Percentiles rank a stretch among this genome's conserved stretches.
phyloP scores from a whole-genome alignment of 2,888 invertebrate species.

The Tridacna crocea region DNA sequence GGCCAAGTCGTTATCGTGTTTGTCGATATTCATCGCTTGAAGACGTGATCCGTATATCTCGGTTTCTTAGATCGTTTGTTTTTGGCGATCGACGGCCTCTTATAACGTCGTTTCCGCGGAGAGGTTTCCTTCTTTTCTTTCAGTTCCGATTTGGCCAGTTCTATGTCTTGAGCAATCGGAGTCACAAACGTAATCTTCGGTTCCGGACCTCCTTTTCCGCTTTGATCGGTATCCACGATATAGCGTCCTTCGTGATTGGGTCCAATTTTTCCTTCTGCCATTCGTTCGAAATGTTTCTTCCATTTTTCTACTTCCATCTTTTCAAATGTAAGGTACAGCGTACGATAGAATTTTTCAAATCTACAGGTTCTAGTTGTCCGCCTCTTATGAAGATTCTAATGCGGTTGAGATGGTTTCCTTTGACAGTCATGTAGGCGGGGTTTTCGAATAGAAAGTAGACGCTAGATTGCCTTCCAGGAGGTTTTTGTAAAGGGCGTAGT shows the following conservation, averaged over 20 bases:
- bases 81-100: not conserved
- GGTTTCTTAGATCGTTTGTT: conserved; percentile 19
- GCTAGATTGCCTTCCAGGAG: not conserved
- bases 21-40: not conserved
- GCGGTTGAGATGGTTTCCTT: not conserved
- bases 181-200: conserved; percentile 27
- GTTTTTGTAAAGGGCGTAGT: not conserved
- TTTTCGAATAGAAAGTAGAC: not conserved
- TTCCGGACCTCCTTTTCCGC: not conserved
- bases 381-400: not conserved
- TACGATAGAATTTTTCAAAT: not conserved
- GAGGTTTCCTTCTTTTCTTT: not conserved
- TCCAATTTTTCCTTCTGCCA: conserved; percentile 7
- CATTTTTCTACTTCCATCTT: conserved; percentile 32
- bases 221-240: conserved; percentile 1
- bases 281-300: conserved; percentile 6
- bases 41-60: not conserved
- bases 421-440: not conserved
- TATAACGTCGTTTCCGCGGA: not conserved
- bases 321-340: conserved; percentile 14
- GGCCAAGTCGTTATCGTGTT: conserved; percentile 10
- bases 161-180: conserved; percentile 26
- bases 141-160: conserved; percentile 36
- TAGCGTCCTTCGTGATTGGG: conserved; percentile 15
- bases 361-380: not conserved